phyloP scores from a whole-genome alignment of 2,113 vertebrate genomes.

The Bagarius yarrelli region DNA sequence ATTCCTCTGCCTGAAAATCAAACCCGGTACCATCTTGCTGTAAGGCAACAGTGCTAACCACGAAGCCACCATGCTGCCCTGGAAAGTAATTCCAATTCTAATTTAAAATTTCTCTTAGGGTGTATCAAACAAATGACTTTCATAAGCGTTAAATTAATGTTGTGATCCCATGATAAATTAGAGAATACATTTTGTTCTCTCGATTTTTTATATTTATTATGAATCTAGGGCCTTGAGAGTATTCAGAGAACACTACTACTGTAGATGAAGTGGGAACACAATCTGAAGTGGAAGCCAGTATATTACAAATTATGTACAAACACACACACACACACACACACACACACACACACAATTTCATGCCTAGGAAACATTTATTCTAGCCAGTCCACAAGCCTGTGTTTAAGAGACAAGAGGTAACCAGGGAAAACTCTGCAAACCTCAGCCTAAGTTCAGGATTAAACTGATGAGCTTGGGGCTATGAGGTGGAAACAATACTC shows the following conservation, averaged over 20 bases:
- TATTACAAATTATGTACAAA: conserved; percentile 1
- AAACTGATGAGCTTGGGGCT: neutral
- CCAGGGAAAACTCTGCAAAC: neutral
- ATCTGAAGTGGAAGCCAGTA: neutral
- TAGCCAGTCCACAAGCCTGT: neutral
- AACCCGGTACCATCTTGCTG: too few species aligned
- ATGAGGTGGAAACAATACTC: neutral
- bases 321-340: conserved; percentile 10
- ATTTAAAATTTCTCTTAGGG: neutral
- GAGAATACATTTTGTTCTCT: neutral
- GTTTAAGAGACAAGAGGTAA: neutral
- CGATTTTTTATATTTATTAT: neutral
- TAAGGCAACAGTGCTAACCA: too few species aligned
- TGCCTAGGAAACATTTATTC: neutral
- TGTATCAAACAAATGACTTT: neutral
- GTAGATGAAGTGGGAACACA: neutral
- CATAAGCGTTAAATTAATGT: conserved; percentile 19
- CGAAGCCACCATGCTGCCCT: too few species aligned
- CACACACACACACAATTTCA: neutral
- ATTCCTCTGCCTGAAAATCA: too few species aligned
- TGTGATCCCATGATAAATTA: conserved; percentile 13
- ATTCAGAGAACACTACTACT: neutral
- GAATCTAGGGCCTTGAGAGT: neutral
- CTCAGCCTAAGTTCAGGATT: neutral
- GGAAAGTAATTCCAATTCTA: neutral